Conservation (phyloP, 2,888 invertebrate species). For the Meiosimyza platycephala region DNA sequence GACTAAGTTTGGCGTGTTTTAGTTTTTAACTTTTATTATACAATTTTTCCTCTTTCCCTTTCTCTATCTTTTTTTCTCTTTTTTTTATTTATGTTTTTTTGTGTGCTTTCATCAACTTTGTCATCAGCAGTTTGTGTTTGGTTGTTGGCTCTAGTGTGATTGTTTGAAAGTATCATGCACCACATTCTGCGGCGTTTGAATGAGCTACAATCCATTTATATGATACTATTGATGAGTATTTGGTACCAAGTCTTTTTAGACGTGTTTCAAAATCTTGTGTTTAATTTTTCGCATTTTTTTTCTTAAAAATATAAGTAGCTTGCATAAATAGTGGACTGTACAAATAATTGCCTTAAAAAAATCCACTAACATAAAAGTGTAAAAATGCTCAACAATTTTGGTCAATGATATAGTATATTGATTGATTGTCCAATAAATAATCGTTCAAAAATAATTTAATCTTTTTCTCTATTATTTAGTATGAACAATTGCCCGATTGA, state of each 20-base stretch:
- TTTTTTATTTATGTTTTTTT: no score
- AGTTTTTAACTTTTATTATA: no score
- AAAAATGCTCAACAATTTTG: no score
- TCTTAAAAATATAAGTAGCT: not conserved
- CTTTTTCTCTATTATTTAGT: no score
- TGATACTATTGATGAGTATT: not conserved
- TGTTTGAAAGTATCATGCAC: not conserved
- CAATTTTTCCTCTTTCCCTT: no score
- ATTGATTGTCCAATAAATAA: no score
- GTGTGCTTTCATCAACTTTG: conserved; percentile 9
- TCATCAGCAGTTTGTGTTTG: conserved; percentile 5
- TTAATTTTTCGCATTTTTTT: not conserved
- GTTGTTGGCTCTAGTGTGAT: not conserved
- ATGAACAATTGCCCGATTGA: no score
- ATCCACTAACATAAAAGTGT: no score
- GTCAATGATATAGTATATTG: no score
- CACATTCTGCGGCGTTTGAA: not conserved
- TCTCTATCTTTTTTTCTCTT: not conserved
- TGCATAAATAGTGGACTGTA: no score
- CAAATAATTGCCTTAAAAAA: no score
- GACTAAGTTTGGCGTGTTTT: not conserved
- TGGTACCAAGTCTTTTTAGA: not conserved
- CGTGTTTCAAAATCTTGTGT: not conserved
- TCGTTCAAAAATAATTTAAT: no score
- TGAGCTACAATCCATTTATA: not conserved